Base-by-base conservation (phyloP, 2,888 invertebrate genomes). In the Disparrhopalites patrizii region DNA sequence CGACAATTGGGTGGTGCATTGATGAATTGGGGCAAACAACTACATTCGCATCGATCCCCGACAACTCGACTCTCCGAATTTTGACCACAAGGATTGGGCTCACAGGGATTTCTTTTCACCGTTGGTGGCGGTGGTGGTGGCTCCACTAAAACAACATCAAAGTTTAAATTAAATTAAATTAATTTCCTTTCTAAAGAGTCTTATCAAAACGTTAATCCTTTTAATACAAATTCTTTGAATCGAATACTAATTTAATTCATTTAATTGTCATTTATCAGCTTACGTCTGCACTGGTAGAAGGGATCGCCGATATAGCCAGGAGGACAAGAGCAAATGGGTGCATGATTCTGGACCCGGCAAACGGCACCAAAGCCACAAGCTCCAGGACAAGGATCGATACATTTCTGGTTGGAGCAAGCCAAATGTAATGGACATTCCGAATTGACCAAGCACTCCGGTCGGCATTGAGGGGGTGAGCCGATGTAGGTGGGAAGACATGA, bases 281-380 rank as follows among this genome's bases (percentile, higher is more conserved):
- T 47, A 62, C 33, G 50, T 57, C 50, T 18, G 30, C 65, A 65
- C n/a, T 65, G 65, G 27, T 55, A 65, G 54, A 76, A 76, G 13
- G 79, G 77, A 75, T 79, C 77, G 25, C 79, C 87, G 8, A 81
- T 80, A 75, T 36, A 36, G 18, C 50, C 36, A 82, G 81, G 72
- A 84, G 84, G 68, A 52, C 93, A 93, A 72, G 85, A 87, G 77
- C 93, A 93, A 71, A 90, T 85, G 1, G 92, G 91, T 77, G 88
- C 89, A 77, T 93, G 92, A 76, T 88, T 87, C 68, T 88, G 85
- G 27, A 91, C 90, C 78, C 87, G 86, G 75, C 93, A 93, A 64
- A 86, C 83, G 13, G 92, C 87, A 76, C 87, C 87, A 72, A 86
- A 84, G 20, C 89, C 91, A 76, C 92, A 92, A 40, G 88, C 85